Evolutionary conservation across 2,888 invertebrate genomes (phyloP), one percentile per base, ranked within the genome.

Genomic region (Cancer borealis): DNA sequence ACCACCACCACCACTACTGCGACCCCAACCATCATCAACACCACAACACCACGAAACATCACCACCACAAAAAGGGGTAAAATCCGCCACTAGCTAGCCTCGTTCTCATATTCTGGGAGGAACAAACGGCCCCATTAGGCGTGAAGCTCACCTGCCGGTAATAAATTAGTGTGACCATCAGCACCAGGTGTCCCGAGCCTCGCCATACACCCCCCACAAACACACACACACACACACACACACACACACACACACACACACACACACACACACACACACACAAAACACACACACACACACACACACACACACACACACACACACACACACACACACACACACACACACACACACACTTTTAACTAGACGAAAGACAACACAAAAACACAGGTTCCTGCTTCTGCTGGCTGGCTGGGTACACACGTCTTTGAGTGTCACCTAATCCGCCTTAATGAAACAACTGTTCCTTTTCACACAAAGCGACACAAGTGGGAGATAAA

Each of bases 281-380:
- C n/a, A n/a, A n/a, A n/a, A 84, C 84, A 39, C 84, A 84, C 84
- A 84, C 39, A 84, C 39, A 84, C 39, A 84, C 84, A 39, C 2
- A 84, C 39, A 84, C 12, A 84, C 84, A 84, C 30, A 84, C 84
- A 84, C 84, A 79, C 73, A 84, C 84, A 84, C 84, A 84, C 84
- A 84, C 84, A 84, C 84, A 84, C 84, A 84, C 84, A 84, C 84
- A 84, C 39, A 84, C 73, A 84, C 84, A 84, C 84, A 84, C 84
- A 84, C 84, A 84, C 84, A 84, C 84, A 39, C 84, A 84, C 84
- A 84, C 39, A 84, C 39, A 84, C 39, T 39, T 39, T 2, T 39
- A 39, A 39, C 39, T 39, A 39, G 39, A 39, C 39, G 2, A 39
- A 39, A 39, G 39, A 39, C 39, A 39, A 39, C 2, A 39, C 39